phyloP scores from a whole-genome alignment of 2,113 vertebrate genomes.

The Lasiurus cinereus region DNA sequence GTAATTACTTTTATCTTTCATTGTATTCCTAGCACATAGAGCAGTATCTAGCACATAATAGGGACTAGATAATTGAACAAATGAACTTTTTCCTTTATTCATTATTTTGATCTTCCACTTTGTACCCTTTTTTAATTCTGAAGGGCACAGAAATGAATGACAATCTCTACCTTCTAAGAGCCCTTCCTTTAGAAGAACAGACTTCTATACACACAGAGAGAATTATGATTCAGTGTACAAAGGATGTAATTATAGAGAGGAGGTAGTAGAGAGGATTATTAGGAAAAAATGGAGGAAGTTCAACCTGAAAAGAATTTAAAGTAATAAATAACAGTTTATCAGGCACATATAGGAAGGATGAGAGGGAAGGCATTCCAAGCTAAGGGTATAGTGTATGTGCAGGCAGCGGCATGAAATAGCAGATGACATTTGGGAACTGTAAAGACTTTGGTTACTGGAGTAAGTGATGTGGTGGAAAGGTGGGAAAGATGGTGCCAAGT shows the following conservation, averaged over 20 bases:
- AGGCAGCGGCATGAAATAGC: background rate
- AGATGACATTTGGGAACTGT: background rate
- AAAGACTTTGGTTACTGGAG: background rate
- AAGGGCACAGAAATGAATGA: constrained; percentile 10
- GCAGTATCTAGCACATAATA: background rate
- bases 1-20: background rate
- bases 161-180: background rate
- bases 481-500: background rate
- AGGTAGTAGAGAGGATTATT: background rate
- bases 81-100: background rate
- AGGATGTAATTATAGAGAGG: background rate
- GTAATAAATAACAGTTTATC: background rate
- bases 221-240: background rate
- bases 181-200: background rate
- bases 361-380: background rate
- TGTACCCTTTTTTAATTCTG: background rate
- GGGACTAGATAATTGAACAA: background rate
- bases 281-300: background rate
- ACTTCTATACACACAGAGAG: background rate
- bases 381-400: background rate
- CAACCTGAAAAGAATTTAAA: background rate
- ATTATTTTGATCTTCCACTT: background rate
- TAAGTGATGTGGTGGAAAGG: background rate
- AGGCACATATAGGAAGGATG: background rate
- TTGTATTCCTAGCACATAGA: background rate